These are phyloP conservation scores for Xestoiulus laeticollis DNA, from an alignment of 2,888 invertebrate genomes.

Conservation along the genomic window DNA sequence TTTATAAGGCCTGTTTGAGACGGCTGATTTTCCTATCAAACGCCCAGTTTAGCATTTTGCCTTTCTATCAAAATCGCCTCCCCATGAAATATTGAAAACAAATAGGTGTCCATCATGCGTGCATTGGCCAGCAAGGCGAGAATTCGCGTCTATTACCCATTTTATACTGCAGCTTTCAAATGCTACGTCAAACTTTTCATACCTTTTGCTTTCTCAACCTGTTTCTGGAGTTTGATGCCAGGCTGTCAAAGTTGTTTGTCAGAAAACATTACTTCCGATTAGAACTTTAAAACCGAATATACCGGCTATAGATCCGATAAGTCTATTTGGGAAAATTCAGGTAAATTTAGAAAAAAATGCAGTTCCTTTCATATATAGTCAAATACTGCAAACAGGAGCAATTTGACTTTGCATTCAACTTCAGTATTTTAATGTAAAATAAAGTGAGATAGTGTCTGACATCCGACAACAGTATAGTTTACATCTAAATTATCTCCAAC, in stretches of 20 bases:
- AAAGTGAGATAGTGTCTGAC: too few relatives aligned
- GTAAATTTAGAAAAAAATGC: too few relatives aligned
- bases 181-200: neutral
- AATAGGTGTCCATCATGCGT: constrained; percentile 38
- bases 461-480: too few relatives aligned
- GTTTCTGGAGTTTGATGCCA: neutral
- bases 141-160: neutral
- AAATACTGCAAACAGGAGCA: too few relatives aligned
- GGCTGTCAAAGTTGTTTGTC: neutral
- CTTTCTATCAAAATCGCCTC: neutral
- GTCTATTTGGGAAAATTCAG: too few relatives aligned
- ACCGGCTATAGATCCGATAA: too few relatives aligned
- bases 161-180: neutral
- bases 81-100: constrained; percentile 38
- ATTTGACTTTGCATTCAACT: too few relatives aligned
- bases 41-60: neutral
- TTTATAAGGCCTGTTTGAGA: neutral
- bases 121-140: neutral
- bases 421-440: too few relatives aligned
- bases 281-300: too few relatives aligned
- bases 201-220: neutral
- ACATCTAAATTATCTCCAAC: too few relatives aligned
- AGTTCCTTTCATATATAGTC: too few relatives aligned
- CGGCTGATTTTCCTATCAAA: constrained; percentile 47
- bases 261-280: neutral